A percentile compares a stretch with the other conserved stretches of the same genome.
These are phyloP conservation scores for Scelioninae gen. 2 DNA, from an alignment of 2,888 invertebrate genomes.

Conservation along the genomic window DNA sequence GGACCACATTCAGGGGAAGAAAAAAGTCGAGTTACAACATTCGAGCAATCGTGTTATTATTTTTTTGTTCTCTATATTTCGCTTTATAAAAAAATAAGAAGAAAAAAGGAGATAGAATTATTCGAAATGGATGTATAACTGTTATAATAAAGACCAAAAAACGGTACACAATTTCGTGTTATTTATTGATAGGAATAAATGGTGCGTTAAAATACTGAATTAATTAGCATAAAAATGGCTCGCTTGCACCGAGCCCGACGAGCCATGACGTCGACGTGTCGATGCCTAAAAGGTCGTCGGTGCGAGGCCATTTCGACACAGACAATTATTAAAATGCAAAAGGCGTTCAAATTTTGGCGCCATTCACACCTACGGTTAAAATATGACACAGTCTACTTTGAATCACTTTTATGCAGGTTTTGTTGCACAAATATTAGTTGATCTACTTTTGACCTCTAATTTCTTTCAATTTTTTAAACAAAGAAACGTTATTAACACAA, in stretches of 20 bases:
- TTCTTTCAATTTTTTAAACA: too few species aligned
- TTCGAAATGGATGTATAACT: constrained; percentile 31
- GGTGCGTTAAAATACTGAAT: constrained; percentile 38
- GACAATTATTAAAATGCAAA: constrained; percentile 45
- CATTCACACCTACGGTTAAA: constrained; percentile 38
- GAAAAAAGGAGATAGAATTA: not conserved
- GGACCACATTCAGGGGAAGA: too few species aligned
- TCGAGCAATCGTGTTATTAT: constrained; percentile 3
- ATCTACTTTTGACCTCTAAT: too few species aligned
- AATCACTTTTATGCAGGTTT: not conserved
- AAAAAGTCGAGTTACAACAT: constrained; percentile 10
- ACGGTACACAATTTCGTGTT: constrained; percentile 32
- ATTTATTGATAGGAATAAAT: constrained; percentile 48
- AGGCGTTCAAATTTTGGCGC: constrained; percentile 42
- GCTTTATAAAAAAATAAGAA: constrained; percentile 9
- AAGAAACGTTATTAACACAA: too few species aligned
- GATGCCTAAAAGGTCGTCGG: constrained; percentile 51
- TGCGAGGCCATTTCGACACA: constrained; percentile 44
- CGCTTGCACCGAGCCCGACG: constrained; percentile 34
- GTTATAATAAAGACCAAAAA: constrained; percentile 33
- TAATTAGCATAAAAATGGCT: constrained; percentile 55
- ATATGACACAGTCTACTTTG: not conserved
- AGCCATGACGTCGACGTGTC: constrained; percentile 50
- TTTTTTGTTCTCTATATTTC: not conserved
- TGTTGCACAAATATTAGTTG: not conserved